A percentile compares a stretch with the other conserved stretches of the same genome.
phyloP scores from a whole-genome alignment of 2,113 vertebrate genomes.

The Charadrius vociferus region DNA sequence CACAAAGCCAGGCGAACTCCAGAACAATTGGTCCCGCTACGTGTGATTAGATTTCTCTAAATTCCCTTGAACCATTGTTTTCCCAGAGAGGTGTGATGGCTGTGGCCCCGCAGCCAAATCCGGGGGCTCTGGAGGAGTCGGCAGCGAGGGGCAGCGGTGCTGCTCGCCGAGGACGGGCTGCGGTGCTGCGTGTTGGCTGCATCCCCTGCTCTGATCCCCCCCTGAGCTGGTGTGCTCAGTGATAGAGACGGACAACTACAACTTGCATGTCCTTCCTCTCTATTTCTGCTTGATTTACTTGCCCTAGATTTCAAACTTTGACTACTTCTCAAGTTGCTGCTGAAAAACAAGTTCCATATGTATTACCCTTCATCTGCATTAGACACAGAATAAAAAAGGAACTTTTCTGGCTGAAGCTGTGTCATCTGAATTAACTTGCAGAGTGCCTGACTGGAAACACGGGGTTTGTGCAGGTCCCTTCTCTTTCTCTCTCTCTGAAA shows the following conservation, averaged over 20 bases:
- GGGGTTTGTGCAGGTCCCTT: not conserved
- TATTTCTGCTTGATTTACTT: slow-evolving; percentile 52
- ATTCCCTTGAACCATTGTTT: not conserved
- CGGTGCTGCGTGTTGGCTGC: not conserved
- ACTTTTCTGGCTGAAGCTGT: not conserved
- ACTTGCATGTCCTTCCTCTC: slow-evolving; percentile 25
- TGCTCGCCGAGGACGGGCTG: not conserved
- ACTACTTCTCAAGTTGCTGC: slow-evolving; percentile 9
- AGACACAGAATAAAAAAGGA: not conserved
- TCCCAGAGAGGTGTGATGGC: not conserved
- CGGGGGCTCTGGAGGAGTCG: fast-evolving
- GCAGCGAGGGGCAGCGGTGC: not conserved
- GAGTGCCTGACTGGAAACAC: not conserved
- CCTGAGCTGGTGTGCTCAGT: not conserved
- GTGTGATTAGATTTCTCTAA: not conserved
- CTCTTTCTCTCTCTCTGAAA: not conserved
- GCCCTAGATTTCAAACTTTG: slow-evolving; percentile 60
- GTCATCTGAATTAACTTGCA: slow-evolving; percentile 2
- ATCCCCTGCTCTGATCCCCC: not conserved
- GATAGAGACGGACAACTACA: slow-evolving; percentile 26
- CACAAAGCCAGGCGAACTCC: not conserved
- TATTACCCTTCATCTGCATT: slow-evolving; percentile 36
- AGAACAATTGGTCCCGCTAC: not conserved
- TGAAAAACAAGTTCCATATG: slow-evolving; percentile 47
- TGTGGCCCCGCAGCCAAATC: not conserved